phyloP scores from a whole-genome alignment of 2,113 vertebrate species.

The Thamnophis sirtalis region DNA sequence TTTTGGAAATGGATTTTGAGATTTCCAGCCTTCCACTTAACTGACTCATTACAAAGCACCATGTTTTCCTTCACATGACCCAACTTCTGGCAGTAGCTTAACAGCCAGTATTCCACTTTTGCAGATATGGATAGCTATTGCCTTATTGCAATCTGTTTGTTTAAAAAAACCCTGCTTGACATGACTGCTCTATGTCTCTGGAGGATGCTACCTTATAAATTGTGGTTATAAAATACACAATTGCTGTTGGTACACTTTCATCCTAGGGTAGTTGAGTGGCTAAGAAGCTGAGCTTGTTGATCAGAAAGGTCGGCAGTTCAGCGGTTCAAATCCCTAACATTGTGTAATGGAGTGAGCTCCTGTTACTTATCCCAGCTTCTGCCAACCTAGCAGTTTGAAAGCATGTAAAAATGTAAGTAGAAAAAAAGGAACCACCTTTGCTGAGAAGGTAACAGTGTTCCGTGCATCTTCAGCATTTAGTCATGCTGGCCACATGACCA shows the following conservation, averaged over 20 bases:
- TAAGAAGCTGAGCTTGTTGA: too few relatives aligned
- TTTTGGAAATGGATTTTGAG: neutral
- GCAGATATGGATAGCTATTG: neutral
- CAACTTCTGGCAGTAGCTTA: neutral
- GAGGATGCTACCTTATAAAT: neutral
- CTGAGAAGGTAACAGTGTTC: too few relatives aligned
- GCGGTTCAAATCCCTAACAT: too few relatives aligned
- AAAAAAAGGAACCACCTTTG: too few relatives aligned
- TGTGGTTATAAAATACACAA: neutral
- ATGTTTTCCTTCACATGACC: neutral
- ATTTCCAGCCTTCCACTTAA: neutral
- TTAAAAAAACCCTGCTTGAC: neutral
- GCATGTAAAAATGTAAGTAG: too few relatives aligned
- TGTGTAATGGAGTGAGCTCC: too few relatives aligned
- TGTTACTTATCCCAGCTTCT: too few relatives aligned
- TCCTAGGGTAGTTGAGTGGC: too few relatives aligned
- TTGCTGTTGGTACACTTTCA: neutral
- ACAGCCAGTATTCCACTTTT: neutral
- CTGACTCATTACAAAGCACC: neutral
- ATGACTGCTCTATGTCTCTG: neutral
- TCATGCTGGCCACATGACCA: too few relatives aligned
- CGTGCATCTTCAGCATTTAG: too few relatives aligned
- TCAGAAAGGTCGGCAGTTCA: too few relatives aligned
- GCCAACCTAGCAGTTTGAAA: too few relatives aligned
- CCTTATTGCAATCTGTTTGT: neutral